A percentile compares a stretch with the other conserved stretches of the same genome.
phyloP scores from a whole-genome alignment of 2,797 vertebrate genomes.

The Pseudochirops cupreus region DNA sequence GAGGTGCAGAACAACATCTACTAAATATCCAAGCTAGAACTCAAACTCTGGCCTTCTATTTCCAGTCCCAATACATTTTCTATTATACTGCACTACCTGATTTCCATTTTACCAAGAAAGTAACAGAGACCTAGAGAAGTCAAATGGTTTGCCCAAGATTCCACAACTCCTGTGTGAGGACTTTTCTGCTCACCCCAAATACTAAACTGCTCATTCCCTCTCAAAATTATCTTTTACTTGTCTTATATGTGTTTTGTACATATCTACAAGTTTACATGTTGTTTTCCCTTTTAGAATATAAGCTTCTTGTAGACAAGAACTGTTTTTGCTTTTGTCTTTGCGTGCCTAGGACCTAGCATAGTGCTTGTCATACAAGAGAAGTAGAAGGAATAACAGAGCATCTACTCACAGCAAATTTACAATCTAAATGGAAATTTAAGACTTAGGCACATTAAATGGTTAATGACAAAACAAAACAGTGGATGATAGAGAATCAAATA shows the following conservation, averaged over 20 bases:
- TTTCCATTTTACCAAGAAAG: not conserved
- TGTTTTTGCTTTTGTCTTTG: not conserved
- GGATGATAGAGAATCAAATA: not conserved
- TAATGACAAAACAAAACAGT: slow-evolving; percentile 8
- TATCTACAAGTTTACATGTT: not conserved
- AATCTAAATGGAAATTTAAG: slow-evolving; percentile 41
- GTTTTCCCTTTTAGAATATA: not conserved
- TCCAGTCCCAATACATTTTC: not conserved
- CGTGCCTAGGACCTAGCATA: not conserved
- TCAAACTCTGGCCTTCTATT: not conserved
- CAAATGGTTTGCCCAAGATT: not conserved
- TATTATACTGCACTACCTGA: not conserved
- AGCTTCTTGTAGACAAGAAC: not conserved
- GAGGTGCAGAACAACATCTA: slow-evolving; percentile 22
- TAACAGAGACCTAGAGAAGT: not conserved
- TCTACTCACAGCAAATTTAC: slow-evolving; percentile 21
- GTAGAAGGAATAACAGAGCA: not conserved
- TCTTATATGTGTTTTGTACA: not conserved
- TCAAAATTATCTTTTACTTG: not conserved
- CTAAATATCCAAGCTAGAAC: not conserved
- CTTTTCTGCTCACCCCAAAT: not conserved
- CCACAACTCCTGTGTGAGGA: not conserved
- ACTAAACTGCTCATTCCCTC: not conserved
- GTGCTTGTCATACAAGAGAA: not conserved
- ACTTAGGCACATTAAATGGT: slow-evolving; percentile 7